Conservation (phyloP, 2,113 vertebrate genomes). For the Ameiurus melas region DNA sequence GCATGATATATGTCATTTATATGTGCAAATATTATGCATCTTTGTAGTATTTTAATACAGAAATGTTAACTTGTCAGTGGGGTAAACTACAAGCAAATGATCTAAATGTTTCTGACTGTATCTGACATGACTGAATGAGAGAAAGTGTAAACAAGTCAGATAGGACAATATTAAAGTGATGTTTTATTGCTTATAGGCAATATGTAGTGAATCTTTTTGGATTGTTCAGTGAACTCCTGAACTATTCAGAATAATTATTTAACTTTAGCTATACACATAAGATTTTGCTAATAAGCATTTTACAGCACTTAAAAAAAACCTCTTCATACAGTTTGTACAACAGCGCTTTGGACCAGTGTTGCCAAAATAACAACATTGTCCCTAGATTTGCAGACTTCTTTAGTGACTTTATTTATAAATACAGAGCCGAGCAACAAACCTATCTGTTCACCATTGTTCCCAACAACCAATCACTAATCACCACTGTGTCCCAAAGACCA, state of each 20-base stretch:
- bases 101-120: background rate
- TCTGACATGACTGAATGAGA: background rate
- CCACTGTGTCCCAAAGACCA: background rate
- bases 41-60: background rate
- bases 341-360: background rate
- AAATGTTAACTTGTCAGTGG: background rate
- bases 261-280: background rate
- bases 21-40: too few relatives aligned
- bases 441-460: background rate
- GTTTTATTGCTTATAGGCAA: background rate
- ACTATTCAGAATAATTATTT: background rate
- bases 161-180: slow-evolving; percentile 13
- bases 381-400: background rate
- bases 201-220: background rate
- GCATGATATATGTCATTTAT: background rate
- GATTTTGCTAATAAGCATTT: background rate
- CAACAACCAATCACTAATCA: too few relatives aligned
- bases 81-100: slow-evolving; percentile 11
- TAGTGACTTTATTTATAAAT: background rate
- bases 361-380: background rate
- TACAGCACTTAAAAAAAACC: background rate
- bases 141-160: slow-evolving; percentile 26
- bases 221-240: background rate
- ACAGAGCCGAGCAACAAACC: background rate
- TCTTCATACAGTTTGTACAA: background rate